Evolutionary conservation across 2,113 vertebrate species (phyloP), one percentile per base, ranked within the genome.

Genomic region (Epinephelus moara): DNA sequence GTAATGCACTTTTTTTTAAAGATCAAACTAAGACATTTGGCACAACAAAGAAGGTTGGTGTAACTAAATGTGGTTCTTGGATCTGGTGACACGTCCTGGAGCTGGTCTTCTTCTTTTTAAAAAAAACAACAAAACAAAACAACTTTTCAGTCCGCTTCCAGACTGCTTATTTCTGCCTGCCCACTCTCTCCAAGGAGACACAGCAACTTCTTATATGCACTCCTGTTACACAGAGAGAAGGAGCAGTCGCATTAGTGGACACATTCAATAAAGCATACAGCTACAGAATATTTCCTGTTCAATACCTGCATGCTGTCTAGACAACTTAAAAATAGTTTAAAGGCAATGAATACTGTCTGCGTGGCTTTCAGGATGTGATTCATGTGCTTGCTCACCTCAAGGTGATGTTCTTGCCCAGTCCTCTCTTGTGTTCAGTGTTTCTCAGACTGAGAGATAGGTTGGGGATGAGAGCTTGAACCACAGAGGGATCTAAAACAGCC

Each of bases 201-300:
- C 93, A 99, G 94, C 93, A 99, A 93, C 93, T 95, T 97, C 91
- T 92, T 96, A 85, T 98, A 99, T 30, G 97, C 94, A 75, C 95
- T 96, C 94, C 98, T 99, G 95, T 87, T 57, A 80, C 59, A 88
- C 66, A 88, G 37, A 91, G 40, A 89, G 52, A 95, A 18, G 49
- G 25, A 82, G 27, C 27, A 55, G 59, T 60, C 45, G 53, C 33
- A 53, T 79, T 63, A 75, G 45, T 49, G 27, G 47, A 69, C 61
- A 60, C 49, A 50, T 53, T 62, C 45, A 76, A 30, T 57, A 42
- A 37, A 55, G 21, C 53, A 55, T 2, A 47, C 37, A 60, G 64
- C 67, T 27, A 53, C 25, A 56, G 66, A 63, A 73, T 13, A 61
- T 60, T 57, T 84, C 64, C 59, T 37, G 47, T 68, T 71, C 69